A percentile compares a stretch with the other conserved stretches of the same genome.
phyloP scores from a whole-genome alignment of 1,140 invertebrate genomes.

The Caenorhabditis briggsae region DNA sequence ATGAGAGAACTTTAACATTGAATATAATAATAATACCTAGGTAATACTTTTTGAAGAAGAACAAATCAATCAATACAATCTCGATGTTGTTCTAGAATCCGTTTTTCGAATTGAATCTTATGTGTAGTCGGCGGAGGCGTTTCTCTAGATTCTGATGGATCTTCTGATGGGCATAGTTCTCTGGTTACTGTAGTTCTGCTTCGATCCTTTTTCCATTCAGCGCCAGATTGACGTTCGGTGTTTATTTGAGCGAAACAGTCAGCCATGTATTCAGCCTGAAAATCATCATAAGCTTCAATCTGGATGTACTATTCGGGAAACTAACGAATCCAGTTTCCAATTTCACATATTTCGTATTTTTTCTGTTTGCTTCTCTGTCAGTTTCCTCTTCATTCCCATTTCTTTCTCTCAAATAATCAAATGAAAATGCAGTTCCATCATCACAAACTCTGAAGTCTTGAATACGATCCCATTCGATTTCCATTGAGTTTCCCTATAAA shows the following conservation, averaged over 20 bases:
- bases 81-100: constrained; percentile 33
- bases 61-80: constrained; percentile 42
- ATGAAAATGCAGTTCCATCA: constrained; percentile 60
- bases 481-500: constrained; percentile 62
- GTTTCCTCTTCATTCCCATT: neutral
- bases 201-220: constrained; percentile 47
- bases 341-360: constrained; percentile 61
- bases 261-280: constrained; percentile 62
- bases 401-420: constrained; percentile 60
- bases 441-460: constrained; percentile 56
- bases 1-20: neutral
- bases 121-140: neutral
- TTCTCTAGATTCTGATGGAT: neutral
- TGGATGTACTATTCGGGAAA: neutral
- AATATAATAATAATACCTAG: neutral
- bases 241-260: constrained; percentile 60
- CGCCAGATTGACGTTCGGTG: constrained; percentile 43
- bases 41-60: neutral
- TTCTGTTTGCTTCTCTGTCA: neutral
- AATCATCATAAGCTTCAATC: neutral
- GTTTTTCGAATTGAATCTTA: constrained; percentile 46
- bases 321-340: constrained; percentile 63
- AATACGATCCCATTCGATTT: constrained; percentile 60
- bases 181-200: neutral
- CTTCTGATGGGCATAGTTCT: neutral